Evolutionary conservation across 1,140 invertebrate genomes (phyloP).

Genomic region (Bombus impatiens): DNA sequence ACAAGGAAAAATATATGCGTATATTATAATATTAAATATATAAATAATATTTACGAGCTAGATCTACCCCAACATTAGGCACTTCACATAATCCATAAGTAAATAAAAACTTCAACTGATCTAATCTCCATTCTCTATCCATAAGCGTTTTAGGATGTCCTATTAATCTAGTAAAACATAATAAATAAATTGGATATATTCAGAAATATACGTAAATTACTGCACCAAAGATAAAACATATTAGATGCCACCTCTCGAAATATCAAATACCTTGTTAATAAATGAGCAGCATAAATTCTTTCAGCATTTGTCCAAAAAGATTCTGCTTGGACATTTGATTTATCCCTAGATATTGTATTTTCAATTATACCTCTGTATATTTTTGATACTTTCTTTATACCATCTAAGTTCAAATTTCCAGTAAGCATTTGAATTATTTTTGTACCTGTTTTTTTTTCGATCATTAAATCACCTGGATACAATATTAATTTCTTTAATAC

Average conservation of each 20-base stretch:
- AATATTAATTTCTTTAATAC: slow-evolving; percentile 86
- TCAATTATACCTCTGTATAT: slow-evolving; percentile 84
- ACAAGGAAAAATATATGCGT: slow-evolving; percentile 23
- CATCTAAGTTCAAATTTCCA: slow-evolving; percentile 83
- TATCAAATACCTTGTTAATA: slow-evolving; percentile 82
- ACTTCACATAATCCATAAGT: slow-evolving; percentile 85
- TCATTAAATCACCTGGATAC: slow-evolving; percentile 86
- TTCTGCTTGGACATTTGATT: slow-evolving; percentile 76
- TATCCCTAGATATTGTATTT: slow-evolving; percentile 80
- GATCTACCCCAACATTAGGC: slow-evolving; percentile 83
- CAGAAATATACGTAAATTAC: not conserved
- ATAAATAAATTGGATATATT: not conserved
- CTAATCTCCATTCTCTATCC: slow-evolving; percentile 86
- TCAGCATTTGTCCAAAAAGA: slow-evolving; percentile 87
- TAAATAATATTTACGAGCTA: slow-evolving; percentile 82
- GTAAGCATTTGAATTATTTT: slow-evolving; percentile 85
- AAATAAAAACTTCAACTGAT: slow-evolving; percentile 86
- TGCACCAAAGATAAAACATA: not conserved
- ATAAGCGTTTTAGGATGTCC: slow-evolving; percentile 84
- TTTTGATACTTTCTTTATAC: slow-evolving; percentile 85
- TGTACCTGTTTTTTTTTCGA: slow-evolving; percentile 87
- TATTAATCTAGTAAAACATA: slow-evolving; percentile 81
- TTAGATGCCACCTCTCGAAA: not conserved
- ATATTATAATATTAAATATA: slow-evolving; percentile 28
- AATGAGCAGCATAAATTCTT: slow-evolving; percentile 85